phyloP scores from a whole-genome alignment of 2,113 vertebrate species.

The Paratilapia polleni region DNA sequence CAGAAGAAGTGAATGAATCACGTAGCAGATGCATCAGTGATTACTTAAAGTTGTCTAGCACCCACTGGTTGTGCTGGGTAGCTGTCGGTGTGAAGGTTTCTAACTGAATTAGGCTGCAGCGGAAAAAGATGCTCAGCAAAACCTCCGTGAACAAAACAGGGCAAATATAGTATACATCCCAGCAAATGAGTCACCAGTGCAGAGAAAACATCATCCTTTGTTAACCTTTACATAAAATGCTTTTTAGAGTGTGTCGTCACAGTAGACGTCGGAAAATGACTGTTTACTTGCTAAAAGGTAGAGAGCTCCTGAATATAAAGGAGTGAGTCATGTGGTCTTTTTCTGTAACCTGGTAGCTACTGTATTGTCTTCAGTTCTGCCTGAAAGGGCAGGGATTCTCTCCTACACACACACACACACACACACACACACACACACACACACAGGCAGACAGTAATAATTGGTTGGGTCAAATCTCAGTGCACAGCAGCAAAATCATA shows the following conservation, averaged over 20 bases:
- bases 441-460: not conserved
- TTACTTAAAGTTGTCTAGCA: not conserved
- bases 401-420: not conserved
- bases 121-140: not conserved
- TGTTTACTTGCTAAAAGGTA: not conserved
- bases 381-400: not conserved
- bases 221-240: not conserved
- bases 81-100: not conserved
- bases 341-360: not conserved
- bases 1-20: constrained; percentile 8
- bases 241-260: not conserved
- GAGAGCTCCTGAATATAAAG: not conserved
- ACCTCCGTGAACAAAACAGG: not conserved
- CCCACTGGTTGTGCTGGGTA: not conserved
- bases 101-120: not conserved
- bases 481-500: not conserved
- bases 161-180: not conserved
- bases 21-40: not conserved
- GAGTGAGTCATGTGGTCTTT: not conserved
- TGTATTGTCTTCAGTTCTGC: not conserved
- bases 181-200: constrained; percentile 18
- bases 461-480: not conserved
- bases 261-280: not conserved
- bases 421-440: not conserved
- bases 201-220: not conserved